Percentiles rank a stretch among this genome's conserved stretches.
phyloP scores from a whole-genome alignment of 2,888 invertebrate genomes.

The Drosophila sordidula region DNA sequence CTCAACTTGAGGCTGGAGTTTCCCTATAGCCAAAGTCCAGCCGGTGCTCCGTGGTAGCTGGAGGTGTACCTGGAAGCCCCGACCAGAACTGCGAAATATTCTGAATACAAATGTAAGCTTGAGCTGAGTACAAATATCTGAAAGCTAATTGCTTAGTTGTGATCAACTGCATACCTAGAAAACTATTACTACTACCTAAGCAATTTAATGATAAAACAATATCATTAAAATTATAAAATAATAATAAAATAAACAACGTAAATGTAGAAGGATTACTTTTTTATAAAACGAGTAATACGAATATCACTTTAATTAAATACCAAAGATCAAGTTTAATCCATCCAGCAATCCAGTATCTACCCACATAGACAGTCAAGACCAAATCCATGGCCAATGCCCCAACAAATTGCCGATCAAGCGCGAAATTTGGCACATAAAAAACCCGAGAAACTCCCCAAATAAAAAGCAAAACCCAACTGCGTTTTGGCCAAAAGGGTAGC shows the following conservation, averaged over 20 bases:
- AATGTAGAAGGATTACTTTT: too few relatives aligned
- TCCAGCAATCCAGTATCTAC: neutral
- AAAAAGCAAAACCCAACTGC: constrained; percentile 11
- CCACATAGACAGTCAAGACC: neutral
- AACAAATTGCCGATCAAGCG: constrained; percentile 60
- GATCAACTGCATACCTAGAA: too few relatives aligned
- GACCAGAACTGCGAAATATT: neutral
- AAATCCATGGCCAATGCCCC: constrained; percentile 39
- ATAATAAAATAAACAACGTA: too few relatives aligned
- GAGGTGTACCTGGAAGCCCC: neutral
- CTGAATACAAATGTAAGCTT: neutral
- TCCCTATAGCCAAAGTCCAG: constrained; percentile 6
- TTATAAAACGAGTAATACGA: too few relatives aligned
- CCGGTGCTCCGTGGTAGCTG: neutral
- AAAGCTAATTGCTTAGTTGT: too few relatives aligned
- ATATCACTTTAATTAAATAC: too few relatives aligned
- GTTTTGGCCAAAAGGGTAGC: constrained; percentile 21
- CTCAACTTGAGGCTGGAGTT: constrained; percentile 14
- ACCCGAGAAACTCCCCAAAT: constrained; percentile 34
- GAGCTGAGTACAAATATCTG: too few relatives aligned
- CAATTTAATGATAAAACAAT: too few relatives aligned
- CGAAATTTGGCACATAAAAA: constrained; percentile 69
- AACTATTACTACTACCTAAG: too few relatives aligned
- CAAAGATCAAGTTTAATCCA: neutral
- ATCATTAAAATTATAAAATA: too few relatives aligned